These are phyloP conservation scores for Tychaedon coryphoeus DNA, from an alignment of 2,113 vertebrate species.

Conservation along the genomic window DNA sequence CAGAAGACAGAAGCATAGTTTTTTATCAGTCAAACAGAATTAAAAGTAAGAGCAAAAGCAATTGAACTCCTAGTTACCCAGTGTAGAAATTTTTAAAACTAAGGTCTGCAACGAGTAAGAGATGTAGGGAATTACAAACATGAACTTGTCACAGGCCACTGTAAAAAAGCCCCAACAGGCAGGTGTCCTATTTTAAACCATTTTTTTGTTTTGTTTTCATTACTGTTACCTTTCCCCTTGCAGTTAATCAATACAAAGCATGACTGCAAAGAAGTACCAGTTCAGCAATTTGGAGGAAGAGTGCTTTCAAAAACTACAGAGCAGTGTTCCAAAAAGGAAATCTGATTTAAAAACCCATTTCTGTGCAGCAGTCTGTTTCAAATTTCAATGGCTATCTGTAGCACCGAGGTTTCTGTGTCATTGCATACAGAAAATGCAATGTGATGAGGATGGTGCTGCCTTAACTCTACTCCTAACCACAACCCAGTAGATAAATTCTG, in stretches of 20 bases:
- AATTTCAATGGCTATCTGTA: not conserved
- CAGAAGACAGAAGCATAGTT: not conserved
- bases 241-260: not conserved
- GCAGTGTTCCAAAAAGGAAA: not conserved
- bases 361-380: not conserved
- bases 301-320: not conserved
- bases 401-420: not conserved
- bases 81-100: not conserved
- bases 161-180: not conserved
- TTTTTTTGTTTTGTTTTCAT: not conserved
- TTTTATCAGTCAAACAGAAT: constrained; percentile 9
- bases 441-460: not conserved
- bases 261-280: not conserved
- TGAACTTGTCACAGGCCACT: not conserved
- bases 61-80: not conserved
- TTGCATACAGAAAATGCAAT: not conserved
- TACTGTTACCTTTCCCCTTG: not conserved
- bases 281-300: not conserved
- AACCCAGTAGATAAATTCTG: constrained; percentile 16
- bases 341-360: not conserved
- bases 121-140: constrained; percentile 8
- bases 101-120: not conserved
- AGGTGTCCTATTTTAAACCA: not conserved
- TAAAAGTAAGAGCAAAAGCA: constrained; percentile 9
- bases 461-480: not conserved